A percentile compares a stretch with the other conserved stretches of the same genome.
phyloP scores from a whole-genome alignment of 2,888 invertebrate genomes.

The Phrixothrix hirtus region DNA sequence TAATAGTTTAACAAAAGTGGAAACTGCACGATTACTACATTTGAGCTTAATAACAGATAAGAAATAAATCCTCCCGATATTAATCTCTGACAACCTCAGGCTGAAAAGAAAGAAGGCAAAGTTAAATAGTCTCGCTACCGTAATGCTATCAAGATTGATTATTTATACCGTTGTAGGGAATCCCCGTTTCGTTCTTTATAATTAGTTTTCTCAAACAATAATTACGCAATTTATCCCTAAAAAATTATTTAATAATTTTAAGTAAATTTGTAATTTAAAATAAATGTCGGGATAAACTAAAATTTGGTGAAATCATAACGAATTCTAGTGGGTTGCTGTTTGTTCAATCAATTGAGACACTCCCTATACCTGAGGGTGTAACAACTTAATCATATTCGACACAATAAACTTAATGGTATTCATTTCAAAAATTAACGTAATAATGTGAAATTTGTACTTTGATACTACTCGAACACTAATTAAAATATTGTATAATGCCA shows the following conservation, averaged over 20 bases:
- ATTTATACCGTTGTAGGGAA: background rate
- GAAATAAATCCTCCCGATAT: conserved; percentile 14
- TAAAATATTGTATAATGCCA: conserved; percentile 9
- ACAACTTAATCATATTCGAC: conserved; percentile 13
- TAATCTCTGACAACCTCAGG: conserved; percentile 6
- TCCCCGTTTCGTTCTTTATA: too few relatives aligned
- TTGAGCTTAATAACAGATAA: conserved; percentile 11
- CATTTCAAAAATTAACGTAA: background rate
- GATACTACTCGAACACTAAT: background rate
- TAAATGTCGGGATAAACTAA: too few relatives aligned
- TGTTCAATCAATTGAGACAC: conserved; percentile 12
- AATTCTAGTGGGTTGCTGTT: background rate
- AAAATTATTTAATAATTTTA: too few relatives aligned
- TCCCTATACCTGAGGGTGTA: conserved; percentile 6
- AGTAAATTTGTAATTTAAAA: too few relatives aligned
- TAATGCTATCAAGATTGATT: background rate
- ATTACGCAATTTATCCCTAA: background rate
- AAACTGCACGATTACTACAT: conserved; percentile 15
- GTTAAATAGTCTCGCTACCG: background rate
- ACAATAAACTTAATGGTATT: conserved; percentile 8
- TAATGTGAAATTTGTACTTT: background rate
- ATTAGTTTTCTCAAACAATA: too few relatives aligned
- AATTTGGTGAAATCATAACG: too few relatives aligned
- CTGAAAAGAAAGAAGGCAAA: background rate
- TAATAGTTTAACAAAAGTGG: conserved; percentile 15